Percentiles rank a stretch among this genome's conserved stretches.
Evolutionary conservation across 2,888 invertebrate genomes (phyloP).

Genomic region (Apantesis nais): DNA sequence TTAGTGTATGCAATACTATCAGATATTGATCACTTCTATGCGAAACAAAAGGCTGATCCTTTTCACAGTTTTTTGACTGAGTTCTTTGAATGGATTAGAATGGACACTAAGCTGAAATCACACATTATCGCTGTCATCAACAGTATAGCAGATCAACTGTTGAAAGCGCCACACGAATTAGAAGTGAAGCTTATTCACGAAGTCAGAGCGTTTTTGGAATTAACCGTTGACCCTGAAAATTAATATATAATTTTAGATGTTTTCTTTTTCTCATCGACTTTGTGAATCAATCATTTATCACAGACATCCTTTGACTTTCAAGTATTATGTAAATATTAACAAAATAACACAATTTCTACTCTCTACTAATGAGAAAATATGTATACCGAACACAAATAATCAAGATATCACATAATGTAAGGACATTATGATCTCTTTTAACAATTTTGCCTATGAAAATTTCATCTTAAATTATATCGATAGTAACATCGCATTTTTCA

Average conservation of each 20-base stretch:
- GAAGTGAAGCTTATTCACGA: constrained; percentile 60
- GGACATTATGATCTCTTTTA: background rate
- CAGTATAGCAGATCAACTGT: constrained; percentile 50
- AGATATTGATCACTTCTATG: constrained; percentile 69
- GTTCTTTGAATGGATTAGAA: constrained; percentile 53
- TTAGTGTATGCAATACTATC: constrained; percentile 66
- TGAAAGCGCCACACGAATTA: constrained; percentile 49
- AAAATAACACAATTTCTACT: background rate
- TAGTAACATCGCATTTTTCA: no score
- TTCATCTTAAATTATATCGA: no score
- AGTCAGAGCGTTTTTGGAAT: constrained; percentile 66
- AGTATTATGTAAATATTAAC: background rate
- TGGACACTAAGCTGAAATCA: constrained; percentile 43
- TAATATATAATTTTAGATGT: constrained; percentile 25
- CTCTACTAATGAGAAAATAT: background rate
- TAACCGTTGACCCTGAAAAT: constrained; percentile 61
- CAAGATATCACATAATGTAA: background rate
- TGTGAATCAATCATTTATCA: no score
- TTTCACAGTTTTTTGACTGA: constrained; percentile 59
- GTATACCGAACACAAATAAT: background rate
- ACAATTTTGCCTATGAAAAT: background rate
- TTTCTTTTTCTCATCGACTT: background rate
- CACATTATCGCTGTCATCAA: constrained; percentile 51
- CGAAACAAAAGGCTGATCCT: constrained; percentile 51
- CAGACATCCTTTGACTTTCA: background rate